Evolutionary conservation across 2,888 invertebrate species (phyloP), one percentile per base, ranked within the genome.

Genomic region (Pheosia tremula): DNA sequence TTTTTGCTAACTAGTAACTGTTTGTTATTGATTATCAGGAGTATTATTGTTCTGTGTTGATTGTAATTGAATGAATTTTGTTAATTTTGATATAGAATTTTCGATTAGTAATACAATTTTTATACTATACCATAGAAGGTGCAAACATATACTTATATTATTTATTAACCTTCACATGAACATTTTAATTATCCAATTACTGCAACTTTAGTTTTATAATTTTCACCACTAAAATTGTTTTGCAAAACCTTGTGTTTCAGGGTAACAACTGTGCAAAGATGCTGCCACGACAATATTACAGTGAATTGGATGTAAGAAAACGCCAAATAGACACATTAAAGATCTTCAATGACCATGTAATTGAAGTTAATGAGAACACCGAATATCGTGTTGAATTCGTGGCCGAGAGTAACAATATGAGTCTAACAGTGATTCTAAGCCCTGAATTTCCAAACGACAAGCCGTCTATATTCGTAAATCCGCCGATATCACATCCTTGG

Each of bases 291-390:
- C 85, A 90, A 43, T 95, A 94, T 78, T 94, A 94, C 80, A 89
- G 88, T 11, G 95, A 95, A 64, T 90, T 93, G 60, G 95, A 95
- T 72, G 81, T 93, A 64, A 89, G 96, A 81, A 96, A 95, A 87
- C 95, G 96, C 41, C 97, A 97, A 92, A 97, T 97, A 71, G 96
- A 97, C 82, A 97, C 97, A 5, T 85, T 97, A 71, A 97, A 97
- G 91, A 95, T 97, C 75, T 97, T 97, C 82, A 97, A 97, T 84
- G 97, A 96, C 75, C 96, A 97, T 91, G 97, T 97, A 37, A 88
- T 94, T 38, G 97, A 97, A 91, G 87, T 97, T 2, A 92, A 91
- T 56, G 96, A 96, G 83, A 95, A 96, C 79, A 93, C 94, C 0
- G 97, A 97, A 80, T 97, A 97, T 80, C 94, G 95, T 74, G 94